These are phyloP conservation scores for Arion vulgaris DNA, from an alignment of 1,140 invertebrate species.

Conservation along the genomic window DNA sequence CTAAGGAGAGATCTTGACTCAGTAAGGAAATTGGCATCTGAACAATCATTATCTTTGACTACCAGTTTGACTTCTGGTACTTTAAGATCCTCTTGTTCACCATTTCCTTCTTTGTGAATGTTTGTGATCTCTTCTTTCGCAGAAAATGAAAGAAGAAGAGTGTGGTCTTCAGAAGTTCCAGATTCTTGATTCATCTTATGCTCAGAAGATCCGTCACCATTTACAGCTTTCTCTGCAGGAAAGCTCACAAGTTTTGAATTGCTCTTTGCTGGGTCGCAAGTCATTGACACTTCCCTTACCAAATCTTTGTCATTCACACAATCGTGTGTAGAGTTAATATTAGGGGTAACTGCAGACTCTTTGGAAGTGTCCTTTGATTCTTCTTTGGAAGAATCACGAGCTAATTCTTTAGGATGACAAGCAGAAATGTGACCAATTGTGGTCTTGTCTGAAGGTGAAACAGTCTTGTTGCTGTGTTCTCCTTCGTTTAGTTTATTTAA, in stretches of 20 bases:
- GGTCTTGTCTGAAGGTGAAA: not conserved
- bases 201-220: not conserved
- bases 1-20: not conserved
- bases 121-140: too few species aligned
- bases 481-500: not conserved
- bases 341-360: not conserved
- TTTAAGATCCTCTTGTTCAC: not conserved
- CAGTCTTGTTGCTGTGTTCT: not conserved
- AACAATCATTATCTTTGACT: not conserved
- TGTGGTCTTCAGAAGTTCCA: not conserved
- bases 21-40: not conserved
- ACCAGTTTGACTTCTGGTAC: not conserved
- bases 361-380: not conserved
- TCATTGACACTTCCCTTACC: not conserved
- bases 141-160: not conserved
- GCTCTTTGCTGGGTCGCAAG: not conserved
- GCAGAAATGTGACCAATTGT: not conserved
- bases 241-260: not conserved
- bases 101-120: not conserved
- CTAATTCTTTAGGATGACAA: not conserved
- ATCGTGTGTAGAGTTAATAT: not conserved
- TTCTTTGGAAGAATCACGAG: not conserved
- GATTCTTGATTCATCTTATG: not conserved
- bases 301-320: not conserved
- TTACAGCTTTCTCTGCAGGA: not conserved